Conservation (phyloP, 35 echinoderm and acorn worm genomes). For the Apostichopus parvimensis region DNA sequence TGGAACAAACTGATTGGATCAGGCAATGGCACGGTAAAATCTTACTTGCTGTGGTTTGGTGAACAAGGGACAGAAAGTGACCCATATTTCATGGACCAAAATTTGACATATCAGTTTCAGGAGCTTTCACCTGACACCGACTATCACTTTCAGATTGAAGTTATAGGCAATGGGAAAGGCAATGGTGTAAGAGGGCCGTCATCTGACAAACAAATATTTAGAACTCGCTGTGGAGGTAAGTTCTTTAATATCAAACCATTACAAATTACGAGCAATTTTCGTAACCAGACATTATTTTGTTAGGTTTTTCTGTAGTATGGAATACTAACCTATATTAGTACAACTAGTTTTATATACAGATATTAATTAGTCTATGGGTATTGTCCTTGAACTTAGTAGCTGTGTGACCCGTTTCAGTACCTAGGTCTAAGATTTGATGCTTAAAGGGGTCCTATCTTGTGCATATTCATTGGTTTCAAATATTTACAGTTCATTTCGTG, state of each 20-base stretch:
- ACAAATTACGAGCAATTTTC: too few species aligned
- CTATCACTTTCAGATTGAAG: background rate
- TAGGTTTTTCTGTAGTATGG: too few species aligned
- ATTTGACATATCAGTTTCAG: background rate
- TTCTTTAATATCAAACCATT: background rate
- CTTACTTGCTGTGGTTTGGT: slow-evolving; percentile 1
- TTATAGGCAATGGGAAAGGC: background rate
- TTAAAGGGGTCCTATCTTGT: too few species aligned
- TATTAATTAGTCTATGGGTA: too few species aligned
- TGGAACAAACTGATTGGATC: background rate
- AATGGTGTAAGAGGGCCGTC: background rate
- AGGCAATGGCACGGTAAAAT: background rate
- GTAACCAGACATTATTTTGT: background rate
- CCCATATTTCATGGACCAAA: background rate
- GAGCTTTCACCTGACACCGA: background rate
- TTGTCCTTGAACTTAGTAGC: too few species aligned
- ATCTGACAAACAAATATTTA: background rate
- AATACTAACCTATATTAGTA: too few species aligned
- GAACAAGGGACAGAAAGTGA: background rate
- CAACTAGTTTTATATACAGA: too few species aligned
- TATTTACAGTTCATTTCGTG: too few species aligned
- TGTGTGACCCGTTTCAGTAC: too few species aligned
- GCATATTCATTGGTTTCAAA: too few species aligned
- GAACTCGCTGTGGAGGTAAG: background rate
- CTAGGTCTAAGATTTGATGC: too few species aligned